These are phyloP conservation scores for Coilia nasus DNA, from an alignment of 2,797 vertebrate species.

Conservation along the genomic window DNA sequence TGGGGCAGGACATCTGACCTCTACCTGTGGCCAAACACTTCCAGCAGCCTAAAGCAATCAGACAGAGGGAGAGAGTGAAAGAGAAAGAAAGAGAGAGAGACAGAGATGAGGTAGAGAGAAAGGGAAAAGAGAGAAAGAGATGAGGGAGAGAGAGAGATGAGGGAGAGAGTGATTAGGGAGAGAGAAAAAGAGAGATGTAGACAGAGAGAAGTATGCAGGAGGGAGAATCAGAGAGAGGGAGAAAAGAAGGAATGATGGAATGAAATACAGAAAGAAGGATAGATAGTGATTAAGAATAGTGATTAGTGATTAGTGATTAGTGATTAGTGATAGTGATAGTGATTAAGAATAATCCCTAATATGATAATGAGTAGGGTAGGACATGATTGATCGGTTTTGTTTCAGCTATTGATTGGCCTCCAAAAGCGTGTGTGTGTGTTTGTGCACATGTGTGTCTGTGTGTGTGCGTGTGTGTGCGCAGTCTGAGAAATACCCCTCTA, in stretches of 20 bases:
- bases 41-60: slow-evolving; percentile 48
- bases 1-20: slow-evolving; percentile 36
- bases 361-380: not conserved
- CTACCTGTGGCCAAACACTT: slow-evolving; percentile 29
- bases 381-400: not conserved
- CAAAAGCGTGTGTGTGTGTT: not conserved
- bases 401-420: not conserved
- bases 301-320: no score
- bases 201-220: not conserved
- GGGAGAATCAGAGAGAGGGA: not conserved
- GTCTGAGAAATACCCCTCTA: no score
- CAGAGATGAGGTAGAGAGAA: not conserved
- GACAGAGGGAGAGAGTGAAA: slow-evolving; percentile 37
- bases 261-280: not conserved
- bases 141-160: not conserved
- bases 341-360: no score
- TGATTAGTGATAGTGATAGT: no score
- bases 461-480: not conserved
- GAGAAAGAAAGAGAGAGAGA: not conserved
- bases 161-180: not conserved
- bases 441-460: not conserved
- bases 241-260: not conserved
- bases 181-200: not conserved
- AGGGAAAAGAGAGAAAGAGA: not conserved
- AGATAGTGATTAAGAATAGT: not conserved